Evolutionary conservation across 1,140 invertebrate species (phyloP).

Genomic region (Babylonia areolata): DNA sequence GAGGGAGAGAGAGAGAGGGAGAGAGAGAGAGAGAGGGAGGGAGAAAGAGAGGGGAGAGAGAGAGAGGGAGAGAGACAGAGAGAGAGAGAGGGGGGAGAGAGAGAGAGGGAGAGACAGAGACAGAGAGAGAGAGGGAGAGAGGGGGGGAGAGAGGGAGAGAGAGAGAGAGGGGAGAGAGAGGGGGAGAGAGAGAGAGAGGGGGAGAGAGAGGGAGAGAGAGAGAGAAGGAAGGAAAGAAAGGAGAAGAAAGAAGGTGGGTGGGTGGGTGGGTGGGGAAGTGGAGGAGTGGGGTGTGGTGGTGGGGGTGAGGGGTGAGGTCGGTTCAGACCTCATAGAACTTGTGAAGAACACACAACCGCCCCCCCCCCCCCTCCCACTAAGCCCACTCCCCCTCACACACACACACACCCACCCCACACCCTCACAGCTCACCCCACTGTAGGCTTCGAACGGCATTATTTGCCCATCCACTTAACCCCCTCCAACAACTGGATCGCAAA

Average conservation of each 20-base stretch:
- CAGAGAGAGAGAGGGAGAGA: neutral
- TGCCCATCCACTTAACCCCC: too few relatives aligned
- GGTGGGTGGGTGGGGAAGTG: neutral
- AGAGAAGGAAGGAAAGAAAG: neutral
- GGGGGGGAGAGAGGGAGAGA: neutral
- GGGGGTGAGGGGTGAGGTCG: too few relatives aligned
- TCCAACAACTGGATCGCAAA: too few relatives aligned
- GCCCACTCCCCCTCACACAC: too few relatives aligned
- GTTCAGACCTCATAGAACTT: too few relatives aligned
- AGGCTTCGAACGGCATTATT: too few relatives aligned
- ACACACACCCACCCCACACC: too few relatives aligned
- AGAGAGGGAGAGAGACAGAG: neutral
- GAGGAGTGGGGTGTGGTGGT: too few relatives aligned
- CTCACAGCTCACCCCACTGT: too few relatives aligned
- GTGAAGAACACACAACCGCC: too few relatives aligned
- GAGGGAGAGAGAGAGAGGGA: neutral
- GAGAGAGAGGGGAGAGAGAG: slow-evolving; percentile 1
- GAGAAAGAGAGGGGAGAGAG: neutral
- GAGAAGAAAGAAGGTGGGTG: slow-evolving; percentile 1
- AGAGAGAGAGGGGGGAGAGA: too few relatives aligned
- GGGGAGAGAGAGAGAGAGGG: neutral
- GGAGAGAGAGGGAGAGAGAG: slow-evolving; percentile 7
- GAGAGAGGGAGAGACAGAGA: neutral
- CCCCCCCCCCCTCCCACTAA: too few relatives aligned
- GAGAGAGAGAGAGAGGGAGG: neutral